Evolutionary conservation across 1,140 invertebrate species (phyloP), one percentile per base, ranked within the genome.

Genomic region (Conus ventricosus): DNA sequence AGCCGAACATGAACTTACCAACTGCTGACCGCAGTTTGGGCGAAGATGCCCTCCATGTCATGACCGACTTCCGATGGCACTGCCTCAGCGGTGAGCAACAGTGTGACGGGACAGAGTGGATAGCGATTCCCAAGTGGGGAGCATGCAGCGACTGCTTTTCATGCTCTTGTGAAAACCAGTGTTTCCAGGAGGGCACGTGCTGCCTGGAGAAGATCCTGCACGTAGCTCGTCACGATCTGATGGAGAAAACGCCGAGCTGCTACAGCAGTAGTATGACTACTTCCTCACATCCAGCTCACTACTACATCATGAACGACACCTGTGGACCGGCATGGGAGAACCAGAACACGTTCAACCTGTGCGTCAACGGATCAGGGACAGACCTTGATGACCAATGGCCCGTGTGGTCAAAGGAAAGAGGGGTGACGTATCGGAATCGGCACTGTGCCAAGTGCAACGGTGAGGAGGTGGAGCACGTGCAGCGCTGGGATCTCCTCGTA

Each of bases 371-470:
- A 3, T 20, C 53, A 4, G 3, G 4, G 6, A 57, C 5, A 1
- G 11, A 15, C 23, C 23, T 25, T 39, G 71, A 54, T 4, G 53
- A 20, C 0, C 53, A n/a, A 20, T 87, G 71, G 71, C 85, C 85
- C 11, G 85, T 87, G 57, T 57, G 53, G 75, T 87, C 85, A 13
- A 1, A 13, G 71, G 53, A 7, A 4, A 55, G 17, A 5, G n/a
- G 23, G 4, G 27, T 25, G 8, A 55, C 63, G 1, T 88, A 84
- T 60, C 80, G 81, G 4, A 84, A 84, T 53, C 23, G 10, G 20
- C 15, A 71, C 67, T 88, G 87, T 67, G 82, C 87, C 5, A n/a
- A 53, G 60, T 88, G 87, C 51, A 39, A 88, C 53, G 60, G 80
- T 8, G 51, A 84, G n/a, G 81, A 84, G 5, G 8, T 17, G 51